phyloP scores from a whole-genome alignment of 2,888 invertebrate genomes.

The Dynastes hyllus region DNA sequence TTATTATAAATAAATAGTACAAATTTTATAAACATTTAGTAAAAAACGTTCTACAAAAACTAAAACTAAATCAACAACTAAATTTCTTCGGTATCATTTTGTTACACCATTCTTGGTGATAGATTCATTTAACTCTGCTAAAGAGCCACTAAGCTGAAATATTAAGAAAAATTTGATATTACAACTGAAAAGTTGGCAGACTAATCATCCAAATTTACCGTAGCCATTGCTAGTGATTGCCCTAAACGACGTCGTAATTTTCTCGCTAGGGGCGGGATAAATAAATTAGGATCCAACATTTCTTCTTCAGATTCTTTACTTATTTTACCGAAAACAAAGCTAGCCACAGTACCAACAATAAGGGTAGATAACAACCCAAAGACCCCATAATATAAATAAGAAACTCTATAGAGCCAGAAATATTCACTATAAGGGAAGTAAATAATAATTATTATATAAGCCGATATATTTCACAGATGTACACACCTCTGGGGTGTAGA shows the following conservation, averaged over 20 bases:
- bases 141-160: conserved; percentile 41
- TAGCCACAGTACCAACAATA: conserved; percentile 73
- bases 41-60: conserved; percentile 15
- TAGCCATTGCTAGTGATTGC: conserved; percentile 24
- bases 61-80: neutral
- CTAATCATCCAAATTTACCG: conserved; percentile 7
- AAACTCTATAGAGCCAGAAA: conserved; percentile 81
- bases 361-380: conserved; percentile 74
- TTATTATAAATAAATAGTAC: conserved; percentile 46
- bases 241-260: conserved; percentile 27
- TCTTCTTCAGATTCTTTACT: conserved; percentile 37
- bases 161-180: neutral
- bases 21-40: conserved; percentile 31
- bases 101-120: conserved; percentile 15
- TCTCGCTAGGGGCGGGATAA: conserved; percentile 47
- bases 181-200: neutral
- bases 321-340: conserved; percentile 65
- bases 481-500: conserved; percentile 24
- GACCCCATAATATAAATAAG: conserved; percentile 83
- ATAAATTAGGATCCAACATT: conserved; percentile 51
- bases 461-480: neutral
- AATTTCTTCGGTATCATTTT: neutral
- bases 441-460: neutral
- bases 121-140: conserved; percentile 21
- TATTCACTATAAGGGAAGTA: conserved; percentile 67